Base-by-base conservation (phyloP, 2,797 vertebrate genomes). In the Myiothlypis chrysogaster region DNA sequence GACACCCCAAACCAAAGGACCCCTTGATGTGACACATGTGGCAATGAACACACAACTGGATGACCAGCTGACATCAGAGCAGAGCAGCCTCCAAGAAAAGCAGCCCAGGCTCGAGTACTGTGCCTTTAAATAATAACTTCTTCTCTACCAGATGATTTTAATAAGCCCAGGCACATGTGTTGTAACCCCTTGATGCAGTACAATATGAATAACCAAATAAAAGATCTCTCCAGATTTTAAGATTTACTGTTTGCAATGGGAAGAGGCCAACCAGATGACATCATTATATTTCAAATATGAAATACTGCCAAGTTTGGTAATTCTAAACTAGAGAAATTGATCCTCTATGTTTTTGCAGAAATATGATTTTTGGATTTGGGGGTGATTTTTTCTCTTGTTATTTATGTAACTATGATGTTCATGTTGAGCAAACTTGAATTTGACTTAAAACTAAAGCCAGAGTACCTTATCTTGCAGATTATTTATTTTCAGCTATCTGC, bases 231-330 rank as follows among this genome's bases (percentile, higher is more conserved):
- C 98, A 97, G 98, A 97, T 98, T 96, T 93, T 43, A 96, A 98
- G 97, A 98, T 98, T 98, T 98, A 98, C 98, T 97, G 98, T 98
- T 97, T 97, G 96, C 47, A 91, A 97, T 98, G 95, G 98, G 97
- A 97, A 98, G 97, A 97, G 96, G 98, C 98, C 98, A 98, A 97
- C 93, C 94, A 97, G 96, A 98, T 99, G 98, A 98, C 98, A 98
- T 98, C 98, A 98, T 98, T 97, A 97, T 98, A 95, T 96, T 97
- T 95, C 96, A 96, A 95, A 97, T 96, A 90, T 88, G 97, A 97
- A 95, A 94, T 94, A 89, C 96, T 97, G 98, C 97, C 97, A 98
- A 97, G 87, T 88, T 94, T 96, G 96, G 97, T 97, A 98, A 98
- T 97, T 96, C 95, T 97, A 97, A 97, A 96, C 95, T 96, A 35